Base-by-base conservation (phyloP, 2,888 invertebrate species). In the Ophion obscuratus region DNA sequence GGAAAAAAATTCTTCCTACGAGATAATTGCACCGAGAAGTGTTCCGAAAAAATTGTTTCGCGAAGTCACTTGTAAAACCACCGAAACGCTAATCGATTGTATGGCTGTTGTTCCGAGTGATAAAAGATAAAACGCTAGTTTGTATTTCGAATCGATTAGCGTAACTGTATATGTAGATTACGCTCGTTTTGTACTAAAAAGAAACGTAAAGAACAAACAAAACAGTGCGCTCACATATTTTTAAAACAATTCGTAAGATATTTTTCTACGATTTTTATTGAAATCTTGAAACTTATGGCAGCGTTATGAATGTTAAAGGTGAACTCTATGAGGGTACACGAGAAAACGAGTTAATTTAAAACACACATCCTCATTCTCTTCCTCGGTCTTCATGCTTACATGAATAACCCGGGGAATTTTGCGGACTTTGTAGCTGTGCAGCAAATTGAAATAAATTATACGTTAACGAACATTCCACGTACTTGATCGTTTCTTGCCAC, bases 251-350 rank as follows among this genome's bases (percentile, higher is more conserved):
- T 67, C 71, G 71, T 79, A 59, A 71, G 24, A 83, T 85, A 85
- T 85, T 85, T 85, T 85, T 82, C 75, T 85, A 85, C 78, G 61
- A 66, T 83, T 85, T 81, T 79, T 77, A 53, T 62, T 14, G 17
- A 27, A 47, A 78, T 61, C 20, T 74, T 47, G 20, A 36, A 81
- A 73, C n/a, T 10, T n/a, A 67, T 24, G 66, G 53, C 59, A 67
- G 67, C 44, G 44, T 73, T 71, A 57, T 64, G 20, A 17, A 57
- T 40, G 17, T 73, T 36, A 20, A 53, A 53, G 53, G 17, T 17
- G 17, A 53, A 14, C 14, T 53, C 53, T 53, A 53, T 1, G 11
- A 53, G 14, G 11, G 53, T 53, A 53, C 53, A 53, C 53, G 5
- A 53, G 53, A 17, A 17, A 53, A 53, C 53, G 11, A 53, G 53